These are phyloP conservation scores for Phthorimaea operculella DNA, from an alignment of 1,140 invertebrate species.

Conservation along the genomic window DNA sequence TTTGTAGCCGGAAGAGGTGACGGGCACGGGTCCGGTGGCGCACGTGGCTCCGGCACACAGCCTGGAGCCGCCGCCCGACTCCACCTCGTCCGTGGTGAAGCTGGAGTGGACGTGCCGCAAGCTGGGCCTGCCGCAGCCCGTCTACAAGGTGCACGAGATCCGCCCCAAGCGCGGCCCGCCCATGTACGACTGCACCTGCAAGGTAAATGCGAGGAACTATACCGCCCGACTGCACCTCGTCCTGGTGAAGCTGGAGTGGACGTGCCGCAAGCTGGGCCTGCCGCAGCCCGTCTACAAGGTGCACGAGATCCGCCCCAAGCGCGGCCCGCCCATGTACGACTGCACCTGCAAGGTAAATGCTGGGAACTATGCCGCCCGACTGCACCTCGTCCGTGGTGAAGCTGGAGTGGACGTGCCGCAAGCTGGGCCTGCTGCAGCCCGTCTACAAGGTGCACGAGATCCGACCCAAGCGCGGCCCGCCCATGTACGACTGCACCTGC, in stretches of 20 bases:
- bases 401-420: slow-evolving; percentile 56
- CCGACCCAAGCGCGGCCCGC: slow-evolving; percentile 36
- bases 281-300: slow-evolving; percentile 50
- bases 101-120: slow-evolving; percentile 57
- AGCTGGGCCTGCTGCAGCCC: slow-evolving; percentile 49
- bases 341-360: slow-evolving; percentile 51
- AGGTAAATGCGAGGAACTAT: no score
- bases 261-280: slow-evolving; percentile 52
- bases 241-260: slow-evolving; percentile 52
- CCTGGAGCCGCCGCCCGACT: slow-evolving; percentile 51
- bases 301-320: slow-evolving; percentile 34
- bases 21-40: slow-evolving; percentile 33
- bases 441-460: slow-evolving; percentile 43
- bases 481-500: slow-evolving; percentile 44
- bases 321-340: slow-evolving; percentile 39
- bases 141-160: slow-evolving; percentile 41
- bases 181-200: slow-evolving; percentile 46
- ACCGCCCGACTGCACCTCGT: slow-evolving; percentile 18
- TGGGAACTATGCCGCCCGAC: slow-evolving; percentile 49
- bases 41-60: slow-evolving; percentile 32
- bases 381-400: slow-evolving; percentile 42
- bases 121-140: slow-evolving; percentile 48
- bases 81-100: slow-evolving; percentile 41
- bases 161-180: slow-evolving; percentile 38
- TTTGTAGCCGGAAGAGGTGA: slow-evolving; percentile 30